A percentile compares a stretch with the other conserved stretches of the same genome.
phyloP scores from a whole-genome alignment of 2,113 vertebrate genomes.

The Acanthochromis polyacanthus region DNA sequence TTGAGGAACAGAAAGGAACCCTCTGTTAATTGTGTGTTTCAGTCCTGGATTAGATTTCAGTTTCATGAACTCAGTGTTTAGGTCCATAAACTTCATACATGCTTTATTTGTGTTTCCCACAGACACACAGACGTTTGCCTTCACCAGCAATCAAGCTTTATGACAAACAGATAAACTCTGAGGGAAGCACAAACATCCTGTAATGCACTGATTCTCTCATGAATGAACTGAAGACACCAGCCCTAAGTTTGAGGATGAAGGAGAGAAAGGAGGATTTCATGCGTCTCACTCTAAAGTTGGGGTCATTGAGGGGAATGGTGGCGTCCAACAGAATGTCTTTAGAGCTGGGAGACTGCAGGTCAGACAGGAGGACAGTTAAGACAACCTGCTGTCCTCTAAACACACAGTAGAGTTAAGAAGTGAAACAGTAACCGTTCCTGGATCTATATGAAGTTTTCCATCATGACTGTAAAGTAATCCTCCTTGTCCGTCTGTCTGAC shows the following conservation, averaged over 20 bases:
- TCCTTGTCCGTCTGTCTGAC: slow-evolving; percentile 6
- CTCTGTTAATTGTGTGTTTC: too few species aligned
- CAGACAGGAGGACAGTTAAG: slow-evolving; percentile 39
- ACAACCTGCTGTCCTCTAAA: neutral
- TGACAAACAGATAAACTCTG: too few species aligned
- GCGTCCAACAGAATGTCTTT: slow-evolving; percentile 59
- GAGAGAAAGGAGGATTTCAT: slow-evolving; percentile 1
- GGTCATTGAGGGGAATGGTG: slow-evolving; percentile 69
- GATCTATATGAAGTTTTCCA: neutral
- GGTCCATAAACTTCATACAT: too few species aligned
- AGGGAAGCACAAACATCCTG: too few species aligned
- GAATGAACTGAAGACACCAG: slow-evolving; percentile 18
- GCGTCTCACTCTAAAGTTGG: slow-evolving; percentile 81
- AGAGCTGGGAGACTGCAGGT: slow-evolving; percentile 77
- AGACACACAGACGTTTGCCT: too few species aligned
- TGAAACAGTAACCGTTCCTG: neutral
- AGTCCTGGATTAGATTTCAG: too few species aligned
- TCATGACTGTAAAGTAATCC: slow-evolving; percentile 37
- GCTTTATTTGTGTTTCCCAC: too few species aligned
- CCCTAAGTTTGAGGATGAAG: neutral
- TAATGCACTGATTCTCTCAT: too few species aligned
- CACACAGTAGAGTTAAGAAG: neutral
- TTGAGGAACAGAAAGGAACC: too few species aligned
- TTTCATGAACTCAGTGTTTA: too few species aligned
- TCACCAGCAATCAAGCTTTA: too few species aligned